A percentile compares a stretch with the other conserved stretches of the same genome.
phyloP scores from a whole-genome alignment of 1,140 invertebrate species.

The Pentalonia nigronervosa region DNA sequence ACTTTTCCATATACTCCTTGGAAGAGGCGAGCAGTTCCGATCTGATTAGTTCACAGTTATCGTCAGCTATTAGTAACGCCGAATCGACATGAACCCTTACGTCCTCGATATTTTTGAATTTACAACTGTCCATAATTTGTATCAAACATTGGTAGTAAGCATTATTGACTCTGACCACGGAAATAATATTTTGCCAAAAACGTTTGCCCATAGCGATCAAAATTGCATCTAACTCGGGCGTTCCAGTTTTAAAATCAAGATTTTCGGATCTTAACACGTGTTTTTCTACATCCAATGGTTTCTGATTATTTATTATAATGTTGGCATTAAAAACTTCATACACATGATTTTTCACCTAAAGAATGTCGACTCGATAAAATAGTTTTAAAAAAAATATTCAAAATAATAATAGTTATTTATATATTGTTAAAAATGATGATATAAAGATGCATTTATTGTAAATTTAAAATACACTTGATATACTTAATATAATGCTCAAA shows the following conservation, averaged over 20 bases:
- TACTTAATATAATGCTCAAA: neutral
- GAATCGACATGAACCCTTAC: neutral
- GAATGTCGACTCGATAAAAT: neutral
- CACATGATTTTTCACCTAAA: constrained; percentile 30
- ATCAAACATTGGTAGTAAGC: neutral
- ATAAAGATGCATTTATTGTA: neutral
- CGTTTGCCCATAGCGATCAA: neutral
- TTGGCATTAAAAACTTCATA: neutral
- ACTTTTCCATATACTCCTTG: neutral
- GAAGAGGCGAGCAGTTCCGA: neutral
- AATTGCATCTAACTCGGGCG: neutral
- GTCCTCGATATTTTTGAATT: constrained; percentile 11
- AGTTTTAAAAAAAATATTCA: neutral
- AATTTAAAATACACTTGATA: neutral
- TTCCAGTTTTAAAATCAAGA: neutral
- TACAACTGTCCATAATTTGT: neutral
- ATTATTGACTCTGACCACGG: neutral
- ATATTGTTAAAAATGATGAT: too few relatives aligned
- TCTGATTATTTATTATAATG: neutral
- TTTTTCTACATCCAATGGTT: neutral
- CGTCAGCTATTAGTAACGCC: neutral
- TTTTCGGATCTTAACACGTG: too few relatives aligned
- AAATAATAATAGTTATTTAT: neutral
- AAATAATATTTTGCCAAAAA: constrained; percentile 19
- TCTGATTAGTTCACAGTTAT: neutral